phyloP scores from a whole-genome alignment of 2,113 vertebrate genomes.

The Rattus rattus region DNA sequence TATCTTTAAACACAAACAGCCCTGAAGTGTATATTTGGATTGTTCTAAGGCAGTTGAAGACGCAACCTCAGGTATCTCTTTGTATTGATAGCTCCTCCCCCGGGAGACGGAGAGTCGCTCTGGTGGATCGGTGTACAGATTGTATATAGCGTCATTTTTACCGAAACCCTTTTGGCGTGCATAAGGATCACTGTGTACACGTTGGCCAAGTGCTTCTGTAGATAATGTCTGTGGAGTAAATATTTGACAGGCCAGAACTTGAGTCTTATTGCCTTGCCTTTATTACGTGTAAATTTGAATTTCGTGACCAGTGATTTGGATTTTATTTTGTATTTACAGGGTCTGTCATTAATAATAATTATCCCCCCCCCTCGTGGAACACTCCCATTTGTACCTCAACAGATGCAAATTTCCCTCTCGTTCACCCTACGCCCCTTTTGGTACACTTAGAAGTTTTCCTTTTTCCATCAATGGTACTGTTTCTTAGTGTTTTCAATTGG shows the following conservation, averaged over 20 bases:
- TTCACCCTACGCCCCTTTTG: constrained; percentile 72
- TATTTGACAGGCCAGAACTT: constrained; percentile 92
- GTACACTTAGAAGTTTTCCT: constrained; percentile 75
- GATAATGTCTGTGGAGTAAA: constrained; percentile 92
- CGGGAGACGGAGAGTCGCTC: constrained; percentile 87
- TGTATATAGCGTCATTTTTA: constrained; percentile 95
- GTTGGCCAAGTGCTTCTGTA: constrained; percentile 94
- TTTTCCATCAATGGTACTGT: constrained; percentile 81
- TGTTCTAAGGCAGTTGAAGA: constrained; percentile 91
- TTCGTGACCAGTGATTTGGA: constrained; percentile 84
- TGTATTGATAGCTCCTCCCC: constrained; percentile 87
- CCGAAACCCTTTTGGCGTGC: constrained; percentile 87
- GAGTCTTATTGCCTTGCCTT: constrained; percentile 93
- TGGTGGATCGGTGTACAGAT: constrained; percentile 91
- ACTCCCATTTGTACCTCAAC: constrained; percentile 85
- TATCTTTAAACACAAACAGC: constrained; percentile 84
- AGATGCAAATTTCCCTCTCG: constrained; percentile 69
- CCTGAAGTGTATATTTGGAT: constrained; percentile 90
- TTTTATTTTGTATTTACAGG: constrained; percentile 87
- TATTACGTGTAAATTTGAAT: constrained; percentile 89
- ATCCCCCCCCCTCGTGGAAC: constrained; percentile 82
- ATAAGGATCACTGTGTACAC: constrained; percentile 92
- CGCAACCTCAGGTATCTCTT: constrained; percentile 98
- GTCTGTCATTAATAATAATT: constrained; percentile 87
- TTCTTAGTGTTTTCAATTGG: constrained; percentile 82